Conservation (phyloP, 2,888 invertebrate species). For the Yponomeuta malinellus region DNA sequence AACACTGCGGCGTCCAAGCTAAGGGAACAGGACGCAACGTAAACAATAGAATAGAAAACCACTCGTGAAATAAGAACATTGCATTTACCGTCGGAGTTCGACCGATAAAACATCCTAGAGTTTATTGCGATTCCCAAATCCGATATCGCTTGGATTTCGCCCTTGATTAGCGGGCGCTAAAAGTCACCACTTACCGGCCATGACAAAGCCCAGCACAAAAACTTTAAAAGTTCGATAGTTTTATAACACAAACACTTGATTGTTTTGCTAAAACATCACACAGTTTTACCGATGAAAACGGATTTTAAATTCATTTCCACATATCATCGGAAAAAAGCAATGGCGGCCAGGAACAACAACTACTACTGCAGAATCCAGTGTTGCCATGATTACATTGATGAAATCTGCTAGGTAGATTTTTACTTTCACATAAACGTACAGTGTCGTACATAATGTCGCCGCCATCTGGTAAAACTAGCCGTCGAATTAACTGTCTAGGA, state of each 20-base stretch:
- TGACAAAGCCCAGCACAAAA: constrained; percentile 80
- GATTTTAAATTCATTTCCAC: constrained; percentile 75
- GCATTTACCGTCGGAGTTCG: constrained; percentile 76
- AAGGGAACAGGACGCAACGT: constrained; percentile 53
- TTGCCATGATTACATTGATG: constrained; percentile 39
- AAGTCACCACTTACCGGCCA: constrained; percentile 86
- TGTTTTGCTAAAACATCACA: constrained; percentile 74
- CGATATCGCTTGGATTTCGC: constrained; percentile 66
- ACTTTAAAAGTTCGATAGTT: constrained; percentile 72
- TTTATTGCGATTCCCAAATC: constrained; percentile 73
- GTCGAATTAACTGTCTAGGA: too few species aligned
- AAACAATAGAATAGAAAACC: constrained; percentile 68
- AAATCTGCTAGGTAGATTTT: background rate
- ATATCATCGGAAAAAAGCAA: constrained; percentile 74
- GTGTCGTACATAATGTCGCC: too few species aligned
- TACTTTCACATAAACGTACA: too few species aligned
- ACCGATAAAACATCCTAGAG: constrained; percentile 77
- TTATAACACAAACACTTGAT: constrained; percentile 70
- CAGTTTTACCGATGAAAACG: constrained; percentile 75
- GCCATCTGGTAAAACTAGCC: too few species aligned
- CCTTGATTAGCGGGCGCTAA: constrained; percentile 75
- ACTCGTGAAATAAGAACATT: constrained; percentile 74
- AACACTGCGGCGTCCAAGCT: constrained; percentile 61
- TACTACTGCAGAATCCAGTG: constrained; percentile 65
- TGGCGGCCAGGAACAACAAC: constrained; percentile 68